A percentile compares a stretch with the other conserved stretches of the same genome.
phyloP scores from a whole-genome alignment of 2,113 vertebrate species.

The Catharus bicknelli region DNA sequence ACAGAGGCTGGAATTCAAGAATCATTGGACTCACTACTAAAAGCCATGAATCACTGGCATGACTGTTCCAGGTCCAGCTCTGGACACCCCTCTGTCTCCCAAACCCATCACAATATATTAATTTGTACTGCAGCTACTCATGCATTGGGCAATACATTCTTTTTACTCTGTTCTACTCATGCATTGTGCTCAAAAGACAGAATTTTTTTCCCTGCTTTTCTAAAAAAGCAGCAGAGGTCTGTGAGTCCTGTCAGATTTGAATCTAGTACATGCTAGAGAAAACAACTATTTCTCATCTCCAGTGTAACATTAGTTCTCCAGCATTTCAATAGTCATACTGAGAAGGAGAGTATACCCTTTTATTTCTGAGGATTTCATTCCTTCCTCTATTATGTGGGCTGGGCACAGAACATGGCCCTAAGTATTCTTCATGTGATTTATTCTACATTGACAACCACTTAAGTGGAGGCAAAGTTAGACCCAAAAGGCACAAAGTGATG shows the following conservation, averaged over 20 bases:
- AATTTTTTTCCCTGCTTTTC: not conserved
- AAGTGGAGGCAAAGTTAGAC: conserved; percentile 56
- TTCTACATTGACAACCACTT: conserved; percentile 64
- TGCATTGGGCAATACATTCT: conserved; percentile 26
- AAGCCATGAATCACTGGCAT: conserved; percentile 22
- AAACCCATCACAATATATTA: conserved; percentile 16
- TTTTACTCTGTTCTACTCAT: not conserved
- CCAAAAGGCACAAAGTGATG: conserved; percentile 66
- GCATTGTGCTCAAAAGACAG: not conserved
- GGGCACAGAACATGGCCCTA: conserved; percentile 32
- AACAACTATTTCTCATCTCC: not conserved
- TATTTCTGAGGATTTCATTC: conserved; percentile 19
- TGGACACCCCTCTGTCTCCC: not conserved
- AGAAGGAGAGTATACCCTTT: not conserved
- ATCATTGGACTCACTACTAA: conserved; percentile 25
- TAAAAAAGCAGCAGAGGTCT: not conserved
- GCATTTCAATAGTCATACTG: not conserved
- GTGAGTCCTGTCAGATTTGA: not conserved
- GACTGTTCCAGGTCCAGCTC: conserved; percentile 33
- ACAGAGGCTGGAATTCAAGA: conserved; percentile 17
- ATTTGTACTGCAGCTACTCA: conserved; percentile 13
- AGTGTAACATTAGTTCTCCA: not conserved
- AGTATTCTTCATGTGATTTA: conserved; percentile 60
- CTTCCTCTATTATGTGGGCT: conserved; percentile 35
- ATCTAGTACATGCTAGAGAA: not conserved